These are phyloP conservation scores for Rhabdornis inornatus DNA, from an alignment of 2,113 vertebrate species.

Conservation along the genomic window DNA sequence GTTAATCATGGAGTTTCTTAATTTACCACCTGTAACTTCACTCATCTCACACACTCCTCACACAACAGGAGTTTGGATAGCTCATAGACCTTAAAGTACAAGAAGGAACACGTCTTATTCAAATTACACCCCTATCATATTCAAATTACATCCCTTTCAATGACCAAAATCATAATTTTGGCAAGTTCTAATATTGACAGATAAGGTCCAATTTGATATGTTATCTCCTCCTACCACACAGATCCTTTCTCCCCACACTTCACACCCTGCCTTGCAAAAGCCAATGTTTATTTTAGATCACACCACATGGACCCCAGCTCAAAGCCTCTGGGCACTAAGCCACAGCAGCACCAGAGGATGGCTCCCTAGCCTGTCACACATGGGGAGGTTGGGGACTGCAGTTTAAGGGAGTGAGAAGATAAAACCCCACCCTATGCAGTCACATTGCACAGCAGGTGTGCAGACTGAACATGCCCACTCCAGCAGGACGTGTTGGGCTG, in stretches of 20 bases:
- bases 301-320: background rate
- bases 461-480: background rate
- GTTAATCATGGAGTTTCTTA: background rate
- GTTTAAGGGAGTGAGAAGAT: background rate
- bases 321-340: background rate
- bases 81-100: background rate
- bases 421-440: background rate
- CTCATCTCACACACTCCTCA: background rate
- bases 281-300: background rate
- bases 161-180: background rate
- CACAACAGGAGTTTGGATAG: background rate
- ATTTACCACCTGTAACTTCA: background rate
- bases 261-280: background rate
- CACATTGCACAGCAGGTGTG: background rate
- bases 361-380: fast-evolving
- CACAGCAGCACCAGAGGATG: background rate
- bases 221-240: background rate
- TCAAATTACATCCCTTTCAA: background rate
- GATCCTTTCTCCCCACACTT: background rate
- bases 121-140: background rate
- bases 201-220: background rate
- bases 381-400: background rate
- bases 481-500: background rate
- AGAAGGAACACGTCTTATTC: background rate
- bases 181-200: background rate